Evolutionary conservation across 2,113 vertebrate genomes (phyloP), one percentile per base, ranked within the genome.

Genomic region (Antechinus flavipes): DNA sequence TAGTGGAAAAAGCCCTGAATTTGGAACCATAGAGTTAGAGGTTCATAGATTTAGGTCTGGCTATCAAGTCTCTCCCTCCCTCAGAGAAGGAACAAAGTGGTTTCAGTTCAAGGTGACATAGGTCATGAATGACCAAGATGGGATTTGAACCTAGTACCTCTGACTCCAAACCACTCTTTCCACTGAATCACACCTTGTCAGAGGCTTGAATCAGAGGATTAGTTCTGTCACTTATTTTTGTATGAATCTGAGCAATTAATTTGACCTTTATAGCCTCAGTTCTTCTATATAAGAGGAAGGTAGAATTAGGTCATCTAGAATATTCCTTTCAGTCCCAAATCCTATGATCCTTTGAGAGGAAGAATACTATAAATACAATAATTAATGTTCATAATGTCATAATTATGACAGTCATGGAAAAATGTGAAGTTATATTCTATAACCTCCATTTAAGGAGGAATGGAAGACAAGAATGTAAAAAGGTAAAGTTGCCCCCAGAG

Each of bases 381-480:
- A 84, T 84, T 84, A 84, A 84, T 84, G 68, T 84, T 68, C 68
- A 84, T 84, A 42, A n/a, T 42, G 68, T 84, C 35, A 84, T 84
- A 84, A 84, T 84, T 84, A 84, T 84, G 68, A 84, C 68, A 84
- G 68, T 84, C 68, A 84, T 84, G n/a, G 68, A 42, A 84, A 84
- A 84, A 84, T 42, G 68, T 84, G 68, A 84, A 84, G 22, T 84
- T 84, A 42, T 84, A 8, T 42, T 84, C 68, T 84, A 84, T 84
- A 42, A 22, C n/a, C 68, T 84, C 68, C 23, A 42, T 42, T 84
- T 84, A 84, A 84, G 16, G n/a, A 84, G n/a, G n/a, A 42, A 42
- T 42, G n/a, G 19, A 84, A 84, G 68, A 19, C 68, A 84, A 84
- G 68, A 22, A 76, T 8, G 16, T 76, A 76, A 76, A 42, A 35